Evolutionary conservation across 2,797 vertebrate genomes (phyloP), one percentile per base, ranked within the genome.

Genomic region (Protosalanx chinensis): DNA sequence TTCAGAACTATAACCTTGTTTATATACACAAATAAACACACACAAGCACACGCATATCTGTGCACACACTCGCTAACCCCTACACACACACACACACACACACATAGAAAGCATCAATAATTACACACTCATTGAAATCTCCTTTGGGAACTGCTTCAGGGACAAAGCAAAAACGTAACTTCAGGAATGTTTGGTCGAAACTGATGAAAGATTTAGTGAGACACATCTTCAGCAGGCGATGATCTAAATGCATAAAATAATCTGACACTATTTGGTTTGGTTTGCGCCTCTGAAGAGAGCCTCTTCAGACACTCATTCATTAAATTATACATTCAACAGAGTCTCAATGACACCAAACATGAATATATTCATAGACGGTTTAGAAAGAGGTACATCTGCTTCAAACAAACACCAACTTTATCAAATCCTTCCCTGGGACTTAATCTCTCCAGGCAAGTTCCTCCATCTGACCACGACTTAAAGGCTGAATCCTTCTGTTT

Each of bases 251-350:
- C 37, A 65, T 68, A 71, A 72, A 72, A 70, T 49, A 72, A 60
- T 61, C 49, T 71, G 58, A 61, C 27, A 67, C 46, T 46, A 23
- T 32, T 29, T 70, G 72, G 64, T 66, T 74, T 68, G 15, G 68
- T 49, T 58, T 1, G 10, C 23, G 35, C 66, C 74, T 74, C 71
- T 3, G 4, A 6, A 6, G 66, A 51, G 67, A 29, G n/a, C 13
- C 18, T 53, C 6, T n/a, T 73, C 67, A 71, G 64, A 75, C 41
- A 23, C 64, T 10, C 37, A 72, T 66, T 62, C 51, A 33, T 32
- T 77, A 49, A 71, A 75, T 75, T 68, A 75, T 64, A 65, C 20
- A 75, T 76, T 51, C 57, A 53, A 18, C 18, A 58, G 18, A 35
- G 60, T 10, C 51, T 71, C 27, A 51, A 33, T 64, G 6, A 33